Conservation (phyloP, 53 echinoderm and acorn worm species). For the Echinarachnius parma region DNA sequence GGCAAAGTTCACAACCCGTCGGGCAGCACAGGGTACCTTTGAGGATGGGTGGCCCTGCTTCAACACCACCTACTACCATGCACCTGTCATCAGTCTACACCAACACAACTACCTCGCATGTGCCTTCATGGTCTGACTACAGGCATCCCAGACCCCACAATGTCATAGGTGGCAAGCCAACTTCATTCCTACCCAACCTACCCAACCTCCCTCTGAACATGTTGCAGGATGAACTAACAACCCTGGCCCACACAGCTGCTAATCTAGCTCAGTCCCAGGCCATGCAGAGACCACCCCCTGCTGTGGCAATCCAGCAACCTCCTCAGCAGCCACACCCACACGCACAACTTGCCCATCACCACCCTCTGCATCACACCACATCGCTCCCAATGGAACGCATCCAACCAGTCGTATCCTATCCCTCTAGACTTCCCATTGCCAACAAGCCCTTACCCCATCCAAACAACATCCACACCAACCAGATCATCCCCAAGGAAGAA, state of each 20-base stretch:
- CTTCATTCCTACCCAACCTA: conserved; percentile 31
- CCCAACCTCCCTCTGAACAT: conserved; percentile 29
- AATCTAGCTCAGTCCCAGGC: conserved; percentile 41
- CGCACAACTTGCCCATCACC: conserved; percentile 35
- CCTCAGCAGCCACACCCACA: conserved; percentile 27
- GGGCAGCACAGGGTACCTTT: conserved; percentile 37
- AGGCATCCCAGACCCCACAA: conserved; percentile 28
- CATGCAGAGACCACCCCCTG: conserved; percentile 32
- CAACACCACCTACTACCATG: conserved; percentile 49
- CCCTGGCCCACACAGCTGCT: conserved; percentile 37
- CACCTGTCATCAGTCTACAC: conserved; percentile 43
- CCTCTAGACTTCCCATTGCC: conserved; percentile 43
- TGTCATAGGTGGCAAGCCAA: conserved; percentile 30
- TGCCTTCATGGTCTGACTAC: conserved; percentile 51
- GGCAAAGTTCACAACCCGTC: conserved; percentile 28
- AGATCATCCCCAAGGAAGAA: conserved; percentile 47
- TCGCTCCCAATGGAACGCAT: conserved; percentile 36
- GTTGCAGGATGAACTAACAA: conserved; percentile 38
- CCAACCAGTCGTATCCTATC: conserved; percentile 41
- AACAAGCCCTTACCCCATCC: conserved; percentile 23
- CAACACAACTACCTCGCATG: conserved; percentile 43
- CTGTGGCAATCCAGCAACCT: neutral
- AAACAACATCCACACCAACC: conserved; percentile 28
- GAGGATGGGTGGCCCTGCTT: conserved; percentile 22
- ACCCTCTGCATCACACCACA: conserved; percentile 42